Evolutionary conservation across 2,113 vertebrate genomes (phyloP).

Genomic region (Laterallus jamaicensis): DNA sequence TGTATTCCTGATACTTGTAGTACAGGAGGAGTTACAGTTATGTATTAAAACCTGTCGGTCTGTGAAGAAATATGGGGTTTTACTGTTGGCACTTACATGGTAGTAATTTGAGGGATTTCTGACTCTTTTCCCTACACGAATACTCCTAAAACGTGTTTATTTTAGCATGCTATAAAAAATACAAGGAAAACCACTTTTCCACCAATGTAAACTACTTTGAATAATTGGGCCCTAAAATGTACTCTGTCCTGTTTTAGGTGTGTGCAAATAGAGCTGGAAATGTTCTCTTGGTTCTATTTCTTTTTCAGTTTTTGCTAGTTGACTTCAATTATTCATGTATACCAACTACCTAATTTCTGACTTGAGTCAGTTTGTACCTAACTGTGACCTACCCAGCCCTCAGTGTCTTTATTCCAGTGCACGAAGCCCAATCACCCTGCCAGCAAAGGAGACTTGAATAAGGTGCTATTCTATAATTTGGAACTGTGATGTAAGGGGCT

Average conservation of each 20-base stretch:
- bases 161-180: background rate
- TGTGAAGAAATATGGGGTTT: background rate
- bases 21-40: background rate
- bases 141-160: background rate
- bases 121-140: background rate
- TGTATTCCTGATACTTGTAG: background rate
- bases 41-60: background rate
- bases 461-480: background rate
- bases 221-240: background rate
- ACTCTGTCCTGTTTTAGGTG: background rate
- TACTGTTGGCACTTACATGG: background rate
- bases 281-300: background rate
- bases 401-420: background rate
- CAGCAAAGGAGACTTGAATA: background rate
- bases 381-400: background rate
- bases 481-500: background rate
- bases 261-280: background rate
- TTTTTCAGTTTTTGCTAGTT: background rate
- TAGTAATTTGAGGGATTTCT: background rate
- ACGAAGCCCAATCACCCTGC: background rate
- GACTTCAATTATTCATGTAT: background rate
- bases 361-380: background rate
- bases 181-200: background rate
- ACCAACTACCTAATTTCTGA: background rate
- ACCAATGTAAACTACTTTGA: background rate